Evolutionary conservation across 2,113 vertebrate species (phyloP), one percentile per base, ranked within the genome.

Genomic region (Boulengeromyrus knoepffleri): DNA sequence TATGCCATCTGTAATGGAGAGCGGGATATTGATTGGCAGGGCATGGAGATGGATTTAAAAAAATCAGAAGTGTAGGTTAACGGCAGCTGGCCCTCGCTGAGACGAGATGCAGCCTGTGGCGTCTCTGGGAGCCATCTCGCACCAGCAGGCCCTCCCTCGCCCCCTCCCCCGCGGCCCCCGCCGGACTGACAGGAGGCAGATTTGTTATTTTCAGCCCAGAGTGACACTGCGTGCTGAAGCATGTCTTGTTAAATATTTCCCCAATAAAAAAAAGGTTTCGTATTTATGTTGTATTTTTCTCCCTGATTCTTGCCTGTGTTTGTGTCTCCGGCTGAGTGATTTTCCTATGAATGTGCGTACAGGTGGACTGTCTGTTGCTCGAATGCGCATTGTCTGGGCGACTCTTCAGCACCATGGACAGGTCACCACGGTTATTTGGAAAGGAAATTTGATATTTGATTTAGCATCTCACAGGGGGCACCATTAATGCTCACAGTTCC

Each of bases 11-110:
- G 45, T 89, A 62, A 87, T 90, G 12, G 87, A 66, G 80, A 91
- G 74, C 53, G 45, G 46, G 53, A 53, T 90, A 91, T 87, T 91
- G 90, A 91, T 89, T 88, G 66, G 31, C 53, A 49, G 89, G 87
- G 74, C 56, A 50, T 88, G 56, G 88, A 52, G 66, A 52, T 19
- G 46, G 66, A 19, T 47, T 83, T 85, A n/a, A 45, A 50, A 24
- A 89, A 88, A 45, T 45, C 31, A 42, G 9, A 89, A 89, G 45
- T 9, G 17, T 85, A 12, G 74, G 85, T 39, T 87, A 66, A 53
- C 7, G 56, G 89, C 53, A 89, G 70, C 47, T 7, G 49, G 36
- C 45, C 87, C 87, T 77, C 21, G 27, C 50, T 8, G 17, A 87
- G 66, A 66, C 88, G 56, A 90, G 90, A 90, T 89, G 50, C 88